A percentile compares a stretch with the other conserved stretches of the same genome.
Conservation (phyloP, 2,888 invertebrate species). For the Drosophila rellima region DNA sequence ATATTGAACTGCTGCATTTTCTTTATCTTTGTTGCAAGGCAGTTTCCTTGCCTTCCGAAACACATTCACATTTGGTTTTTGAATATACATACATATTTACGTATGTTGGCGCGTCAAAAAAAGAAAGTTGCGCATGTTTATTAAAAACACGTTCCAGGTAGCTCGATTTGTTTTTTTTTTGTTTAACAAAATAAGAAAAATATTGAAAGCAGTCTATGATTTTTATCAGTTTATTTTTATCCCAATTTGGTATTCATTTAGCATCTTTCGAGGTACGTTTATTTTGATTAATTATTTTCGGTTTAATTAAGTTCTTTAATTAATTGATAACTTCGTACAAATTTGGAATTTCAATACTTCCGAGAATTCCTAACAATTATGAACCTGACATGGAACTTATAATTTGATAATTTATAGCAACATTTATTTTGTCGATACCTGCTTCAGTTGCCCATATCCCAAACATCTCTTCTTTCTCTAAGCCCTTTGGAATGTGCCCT, state of each 20-base stretch:
- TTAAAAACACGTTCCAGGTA: slow-evolving; percentile 69
- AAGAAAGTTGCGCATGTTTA: slow-evolving; percentile 78
- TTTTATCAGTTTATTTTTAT: slow-evolving; percentile 13
- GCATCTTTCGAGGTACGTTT: slow-evolving; percentile 2
- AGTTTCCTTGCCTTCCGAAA: slow-evolving; percentile 8
- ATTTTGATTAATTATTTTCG: slow-evolving; percentile 4
- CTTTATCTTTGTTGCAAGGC: slow-evolving; percentile 7
- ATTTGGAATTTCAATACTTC: background rate
- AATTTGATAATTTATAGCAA: background rate
- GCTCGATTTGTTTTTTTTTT: slow-evolving; percentile 34
- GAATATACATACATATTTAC: too few species aligned
- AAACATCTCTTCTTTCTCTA: background rate
- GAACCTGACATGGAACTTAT: background rate
- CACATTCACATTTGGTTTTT: slow-evolving; percentile 27
- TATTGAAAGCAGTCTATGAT: slow-evolving; percentile 5
- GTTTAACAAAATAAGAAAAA: slow-evolving; percentile 17
- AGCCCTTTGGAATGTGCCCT: slow-evolving; percentile 1
- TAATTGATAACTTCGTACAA: background rate
- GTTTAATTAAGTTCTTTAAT: background rate
- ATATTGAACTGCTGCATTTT: slow-evolving; percentile 14
- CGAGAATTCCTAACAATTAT: background rate
- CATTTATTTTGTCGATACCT: background rate
- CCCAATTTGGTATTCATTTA: background rate
- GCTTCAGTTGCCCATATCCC: background rate
- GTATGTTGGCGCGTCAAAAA: slow-evolving; percentile 47